Base-by-base conservation (phyloP, 2,888 invertebrate genomes). In the Punctoribates punctum region DNA sequence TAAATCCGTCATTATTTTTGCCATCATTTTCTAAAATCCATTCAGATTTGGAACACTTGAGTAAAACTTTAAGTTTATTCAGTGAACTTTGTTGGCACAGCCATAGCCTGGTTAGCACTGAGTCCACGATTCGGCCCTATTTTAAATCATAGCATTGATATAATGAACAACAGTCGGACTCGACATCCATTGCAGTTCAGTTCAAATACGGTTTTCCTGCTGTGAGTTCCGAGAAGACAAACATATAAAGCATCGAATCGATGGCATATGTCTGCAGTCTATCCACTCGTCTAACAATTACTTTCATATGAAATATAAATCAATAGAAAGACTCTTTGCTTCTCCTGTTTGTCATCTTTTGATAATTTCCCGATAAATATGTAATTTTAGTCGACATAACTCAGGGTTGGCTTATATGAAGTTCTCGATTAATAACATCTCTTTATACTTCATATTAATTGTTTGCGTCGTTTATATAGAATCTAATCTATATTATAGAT, bases 1-100 rank as follows among this genome's bases (percentile, higher is more conserved):
- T 65, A 34, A 25, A 57, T 25, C 54, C 54, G n/a, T 54, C 8
- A 57, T 25, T 57, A 25, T 57, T 57, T 57, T 17, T 57, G 25
- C 9, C 1, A 25, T 65, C 34, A 65, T 15, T 34, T 17, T 34
- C 13, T 34, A 17, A 65, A 60, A 65, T 70, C n/a, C 13, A 70
- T 70, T 70, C 42, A 70, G 13, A 70, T 70, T 70, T 70, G 42
- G 70, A 70, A 46, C 70, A 70, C 42, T 70, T 20, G 15, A 70
- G 34, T 20, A 23, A 42, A 42, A 38, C 15, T 15, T 34, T 27
- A 27, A 29, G 15, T 65, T 65, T 65, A 17, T 65, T 65, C 17
- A 70, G 42, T 70, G 70, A 70, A 70, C 70, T 70, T 70, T 70
- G 42, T 70, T 42, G 60, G 23, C 48, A 17, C n/a, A 65, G 29